Base-by-base conservation (phyloP, 2,888 invertebrate genomes). In the Nudaria mundana region DNA sequence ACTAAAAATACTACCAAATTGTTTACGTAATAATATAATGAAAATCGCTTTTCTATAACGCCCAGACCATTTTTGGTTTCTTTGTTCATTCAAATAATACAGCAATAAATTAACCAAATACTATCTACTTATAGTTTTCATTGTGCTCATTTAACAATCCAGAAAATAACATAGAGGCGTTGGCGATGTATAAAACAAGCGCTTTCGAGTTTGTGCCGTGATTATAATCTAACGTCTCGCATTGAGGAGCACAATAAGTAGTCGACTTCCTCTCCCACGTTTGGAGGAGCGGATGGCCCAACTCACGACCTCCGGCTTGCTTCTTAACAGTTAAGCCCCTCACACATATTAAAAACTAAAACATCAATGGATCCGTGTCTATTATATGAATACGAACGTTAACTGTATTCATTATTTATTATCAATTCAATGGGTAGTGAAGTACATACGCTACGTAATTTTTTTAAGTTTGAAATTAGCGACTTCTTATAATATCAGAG, bases 221-320 rank as follows among this genome's bases (percentile, higher is more conserved):
- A 70, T 71, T 68, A 55, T 61, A 63, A 71, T 71, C 65, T 70
- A 60, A 68, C 81, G 87, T 85, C 85, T 84, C 86, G 86, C 82
- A 81, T 82, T 85, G 81, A 80, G 71, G 84, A 86, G 81, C 84
- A 86, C 86, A 82, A 82, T 86, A 83, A 85, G 84, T 85, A 81
- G 73, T 69, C 70, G 74, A 77, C 84, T 80, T 87, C 86, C 87
- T 87, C 86, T 87, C 87, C 79, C 86, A 86, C 87, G 86, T 78
- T 80, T 75, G 71, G 76, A 67, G 64, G 66, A 70, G 72, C 85
- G 85, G 84, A 83, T 81, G 83, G 76, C 68, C 60, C 75, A 71
- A 76, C 77, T 78, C 57, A 66, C 82, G 82, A 78, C 80, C 84
- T 81, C 82, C 79, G 79, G 68, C 69, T 56, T 55, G 52, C 63